These are phyloP conservation scores for Sinelater perroti DNA, from an alignment of 2,888 invertebrate genomes.

Conservation along the genomic window DNA sequence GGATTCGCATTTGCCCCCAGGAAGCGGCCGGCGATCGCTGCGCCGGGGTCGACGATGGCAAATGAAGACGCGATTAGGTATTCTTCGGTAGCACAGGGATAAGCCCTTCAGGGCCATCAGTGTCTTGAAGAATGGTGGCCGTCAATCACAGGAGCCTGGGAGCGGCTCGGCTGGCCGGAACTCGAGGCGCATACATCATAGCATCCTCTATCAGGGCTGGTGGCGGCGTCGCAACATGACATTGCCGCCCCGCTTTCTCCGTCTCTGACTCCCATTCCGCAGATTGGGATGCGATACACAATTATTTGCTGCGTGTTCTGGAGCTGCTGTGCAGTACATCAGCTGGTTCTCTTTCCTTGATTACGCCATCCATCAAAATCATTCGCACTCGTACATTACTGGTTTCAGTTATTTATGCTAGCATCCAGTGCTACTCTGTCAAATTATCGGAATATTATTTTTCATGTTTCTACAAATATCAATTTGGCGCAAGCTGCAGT, in stretches of 20 bases:
- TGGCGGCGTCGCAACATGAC: constrained; percentile 29
- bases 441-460: constrained; percentile 33
- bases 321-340: constrained; percentile 48
- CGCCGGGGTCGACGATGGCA: constrained; percentile 16
- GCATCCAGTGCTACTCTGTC: constrained; percentile 38
- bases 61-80: constrained; percentile 35
- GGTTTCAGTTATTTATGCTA: constrained; percentile 40
- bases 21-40: constrained; percentile 13
- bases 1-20: constrained; percentile 10
- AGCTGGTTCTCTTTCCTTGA: constrained; percentile 45
- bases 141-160: constrained; percentile 42
- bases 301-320: constrained; percentile 49
- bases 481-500: constrained; percentile 16
- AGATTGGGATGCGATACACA: constrained; percentile 45
- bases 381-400: constrained; percentile 49
- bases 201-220: constrained; percentile 34
- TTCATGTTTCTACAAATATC: constrained; percentile 17
- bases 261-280: constrained; percentile 30
- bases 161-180: constrained; percentile 35
- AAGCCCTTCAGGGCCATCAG: constrained; percentile 36
- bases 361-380: constrained; percentile 55
- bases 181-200: constrained; percentile 37
- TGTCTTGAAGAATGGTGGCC: constrained; percentile 41
- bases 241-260: constrained; percentile 28
- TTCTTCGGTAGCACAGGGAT: constrained; percentile 33